Conservation (phyloP, 2,113 vertebrate genomes). For the Elanoides forficatus region DNA sequence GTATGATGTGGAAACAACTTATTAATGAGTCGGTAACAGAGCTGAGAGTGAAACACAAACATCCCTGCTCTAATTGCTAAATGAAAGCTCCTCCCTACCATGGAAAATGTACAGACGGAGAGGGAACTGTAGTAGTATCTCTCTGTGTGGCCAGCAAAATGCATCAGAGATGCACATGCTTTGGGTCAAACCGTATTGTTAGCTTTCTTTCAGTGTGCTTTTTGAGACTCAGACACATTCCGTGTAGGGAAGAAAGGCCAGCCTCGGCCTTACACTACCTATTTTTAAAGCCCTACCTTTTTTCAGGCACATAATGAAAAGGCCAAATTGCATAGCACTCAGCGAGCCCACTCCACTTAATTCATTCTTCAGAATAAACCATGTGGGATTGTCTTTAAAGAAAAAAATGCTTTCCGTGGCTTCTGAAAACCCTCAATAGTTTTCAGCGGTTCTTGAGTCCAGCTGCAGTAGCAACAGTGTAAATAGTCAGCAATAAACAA, state of each 20-base stretch:
- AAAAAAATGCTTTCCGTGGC: neutral
- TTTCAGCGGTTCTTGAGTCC: neutral
- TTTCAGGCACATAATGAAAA: neutral
- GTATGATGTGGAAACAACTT: neutral
- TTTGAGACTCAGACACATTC: neutral
- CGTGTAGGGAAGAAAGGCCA: neutral
- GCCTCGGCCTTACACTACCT: neutral
- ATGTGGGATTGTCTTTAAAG: neutral
- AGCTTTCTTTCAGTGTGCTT: neutral
- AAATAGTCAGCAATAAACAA: neutral
- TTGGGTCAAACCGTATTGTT: neutral
- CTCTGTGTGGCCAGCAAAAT: neutral
- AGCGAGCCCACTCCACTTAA: neutral
- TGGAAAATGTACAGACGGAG: neutral
- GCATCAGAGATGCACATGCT: accelerated
- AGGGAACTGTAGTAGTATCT: neutral
- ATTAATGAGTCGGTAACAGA: neutral
- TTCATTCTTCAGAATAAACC: neutral
- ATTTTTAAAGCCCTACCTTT: neutral
- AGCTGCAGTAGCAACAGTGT: neutral
- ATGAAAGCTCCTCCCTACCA: neutral
- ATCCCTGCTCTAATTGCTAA: neutral
- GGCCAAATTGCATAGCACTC: neutral
- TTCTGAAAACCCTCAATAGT: neutral
- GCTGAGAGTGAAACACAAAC: neutral